These are phyloP conservation scores for Acrobasis consociella DNA, from an alignment of 2,888 invertebrate genomes.

Conservation along the genomic window DNA sequence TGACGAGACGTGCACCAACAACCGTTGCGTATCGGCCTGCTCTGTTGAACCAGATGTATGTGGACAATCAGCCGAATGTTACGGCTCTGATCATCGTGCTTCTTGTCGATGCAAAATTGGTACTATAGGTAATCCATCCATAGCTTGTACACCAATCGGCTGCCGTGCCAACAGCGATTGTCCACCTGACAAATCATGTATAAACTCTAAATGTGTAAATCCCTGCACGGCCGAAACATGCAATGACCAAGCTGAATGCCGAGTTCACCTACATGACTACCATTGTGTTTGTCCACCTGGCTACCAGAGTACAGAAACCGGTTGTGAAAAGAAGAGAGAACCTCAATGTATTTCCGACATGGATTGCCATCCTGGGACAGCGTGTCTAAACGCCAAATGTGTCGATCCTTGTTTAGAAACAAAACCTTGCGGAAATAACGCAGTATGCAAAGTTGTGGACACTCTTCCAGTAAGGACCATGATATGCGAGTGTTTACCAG, in stretches of 20 bases:
- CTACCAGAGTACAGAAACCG: constrained; percentile 84
- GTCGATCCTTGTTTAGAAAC: constrained; percentile 91
- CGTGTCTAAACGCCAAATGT: constrained; percentile 92
- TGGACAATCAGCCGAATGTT: constrained; percentile 90
- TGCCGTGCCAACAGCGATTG: constrained; percentile 92
- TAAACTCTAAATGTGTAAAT: constrained; percentile 90
- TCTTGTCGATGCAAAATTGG: constrained; percentile 93
- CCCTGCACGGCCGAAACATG: constrained; percentile 89
- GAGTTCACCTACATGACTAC: constrained; percentile 88
- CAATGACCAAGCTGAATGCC: constrained; percentile 88
- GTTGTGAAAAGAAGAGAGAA: constrained; percentile 83
- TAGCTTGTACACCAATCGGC: constrained; percentile 90
- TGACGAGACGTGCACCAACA: constrained; percentile 92
- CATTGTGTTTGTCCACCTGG: constrained; percentile 93
- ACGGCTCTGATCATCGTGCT: constrained; percentile 90
- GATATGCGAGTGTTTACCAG: constrained; percentile 93
- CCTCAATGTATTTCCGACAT: constrained; percentile 88
- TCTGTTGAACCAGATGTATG: constrained; percentile 87
- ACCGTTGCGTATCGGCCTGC: constrained; percentile 92
- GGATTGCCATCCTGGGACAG: constrained; percentile 92
- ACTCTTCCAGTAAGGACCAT: constrained; percentile 93
- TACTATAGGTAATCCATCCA: constrained; percentile 90
- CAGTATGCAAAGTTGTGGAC: constrained; percentile 90
- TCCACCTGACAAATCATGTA: constrained; percentile 90
- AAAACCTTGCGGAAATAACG: constrained; percentile 91